These are phyloP conservation scores for Neosalanx taihuensis DNA, from an alignment of 2,797 vertebrate species.

Conservation along the genomic window DNA sequence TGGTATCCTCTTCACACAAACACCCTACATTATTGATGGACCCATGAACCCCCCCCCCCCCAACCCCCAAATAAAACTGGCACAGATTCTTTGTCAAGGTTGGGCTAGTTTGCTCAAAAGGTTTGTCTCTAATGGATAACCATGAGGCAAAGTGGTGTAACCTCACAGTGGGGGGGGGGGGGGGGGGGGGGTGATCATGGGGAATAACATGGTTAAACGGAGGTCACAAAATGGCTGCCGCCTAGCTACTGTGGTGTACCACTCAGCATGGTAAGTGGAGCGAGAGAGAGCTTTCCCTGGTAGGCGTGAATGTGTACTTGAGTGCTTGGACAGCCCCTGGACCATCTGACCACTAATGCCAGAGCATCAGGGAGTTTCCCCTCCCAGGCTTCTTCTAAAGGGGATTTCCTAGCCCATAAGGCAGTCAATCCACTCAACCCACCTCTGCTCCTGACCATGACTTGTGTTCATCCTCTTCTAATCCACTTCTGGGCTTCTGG, in stretches of 20 bases:
- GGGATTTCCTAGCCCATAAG: neutral
- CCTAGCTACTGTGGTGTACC: neutral
- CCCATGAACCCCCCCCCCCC: neutral
- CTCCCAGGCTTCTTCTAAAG: neutral
- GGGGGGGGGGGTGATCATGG: no score
- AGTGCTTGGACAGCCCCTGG: neutral
- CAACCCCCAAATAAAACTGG: neutral
- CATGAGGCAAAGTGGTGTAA: neutral
- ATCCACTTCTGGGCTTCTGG: slow-evolving; percentile 3
- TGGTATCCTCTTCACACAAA: neutral
- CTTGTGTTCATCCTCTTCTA: neutral
- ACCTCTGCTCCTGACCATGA: neutral
- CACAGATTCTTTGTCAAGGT: neutral
- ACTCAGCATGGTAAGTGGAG: neutral
- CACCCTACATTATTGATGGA: slow-evolving; percentile 3
- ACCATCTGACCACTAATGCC: neutral
- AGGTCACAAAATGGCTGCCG: slow-evolving; percentile 2
- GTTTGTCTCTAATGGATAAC: no score
- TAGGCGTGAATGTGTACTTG: no score
- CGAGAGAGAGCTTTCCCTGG: neutral
- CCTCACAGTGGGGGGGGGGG: no score
- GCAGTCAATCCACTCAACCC: neutral
- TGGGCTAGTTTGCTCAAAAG: neutral
- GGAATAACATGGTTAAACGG: no score
- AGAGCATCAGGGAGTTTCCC: neutral